Evolutionary conservation across 2,113 vertebrate species (phyloP).

Genomic region (Ranitomeya imitator): DNA sequence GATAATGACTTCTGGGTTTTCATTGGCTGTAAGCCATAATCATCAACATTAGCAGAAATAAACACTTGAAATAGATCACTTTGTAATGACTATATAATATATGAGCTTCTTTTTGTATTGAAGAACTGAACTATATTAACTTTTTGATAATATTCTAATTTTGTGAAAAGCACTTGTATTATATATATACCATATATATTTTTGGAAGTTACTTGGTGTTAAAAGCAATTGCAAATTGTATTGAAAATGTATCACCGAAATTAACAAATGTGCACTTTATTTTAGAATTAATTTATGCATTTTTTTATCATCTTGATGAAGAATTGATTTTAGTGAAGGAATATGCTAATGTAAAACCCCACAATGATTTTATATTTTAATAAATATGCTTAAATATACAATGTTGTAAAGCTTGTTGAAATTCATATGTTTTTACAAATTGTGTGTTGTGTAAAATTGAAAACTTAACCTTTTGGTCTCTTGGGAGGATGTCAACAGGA

Average conservation of each 20-base stretch:
- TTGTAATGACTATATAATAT: too few species aligned
- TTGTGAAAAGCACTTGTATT: not conserved
- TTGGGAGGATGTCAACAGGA: slow-evolving; percentile 51
- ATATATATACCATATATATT: not conserved
- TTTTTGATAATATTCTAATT: too few species aligned
- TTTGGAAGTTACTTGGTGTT: not conserved
- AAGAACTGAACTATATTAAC: too few species aligned
- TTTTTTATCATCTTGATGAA: slow-evolving; percentile 12
- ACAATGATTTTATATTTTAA: not conserved
- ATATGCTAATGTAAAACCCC: not conserved
- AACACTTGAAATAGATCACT: too few species aligned
- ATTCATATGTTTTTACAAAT: not conserved
- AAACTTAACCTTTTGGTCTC: slow-evolving; percentile 39
- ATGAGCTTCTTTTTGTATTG: too few species aligned
- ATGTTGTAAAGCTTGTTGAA: not conserved
- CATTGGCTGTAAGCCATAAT: too few species aligned
- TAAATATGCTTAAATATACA: not conserved
- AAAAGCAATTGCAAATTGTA: not conserved
- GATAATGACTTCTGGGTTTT: too few species aligned
- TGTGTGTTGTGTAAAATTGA: slow-evolving; percentile 30
- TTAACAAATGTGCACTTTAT: slow-evolving; percentile 32
- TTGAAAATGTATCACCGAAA: not conserved
- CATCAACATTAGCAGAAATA: too few species aligned
- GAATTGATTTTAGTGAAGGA: not conserved
- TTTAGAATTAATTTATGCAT: not conserved